phyloP scores from a whole-genome alignment of 1,140 invertebrate species.

The Drosophila lacertosa region DNA sequence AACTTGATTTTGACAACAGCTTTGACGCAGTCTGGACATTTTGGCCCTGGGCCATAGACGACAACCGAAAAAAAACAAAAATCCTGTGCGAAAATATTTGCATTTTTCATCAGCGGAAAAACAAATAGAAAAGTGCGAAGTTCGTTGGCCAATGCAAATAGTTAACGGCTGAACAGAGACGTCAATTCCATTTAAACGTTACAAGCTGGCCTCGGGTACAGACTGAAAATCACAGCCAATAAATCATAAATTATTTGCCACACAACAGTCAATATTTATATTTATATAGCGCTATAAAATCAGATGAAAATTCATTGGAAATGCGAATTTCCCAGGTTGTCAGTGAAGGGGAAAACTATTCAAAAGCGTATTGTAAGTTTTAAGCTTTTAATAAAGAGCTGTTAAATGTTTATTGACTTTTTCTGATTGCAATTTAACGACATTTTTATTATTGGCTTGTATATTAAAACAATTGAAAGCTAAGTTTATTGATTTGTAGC shows the following conservation, averaged over 20 bases:
- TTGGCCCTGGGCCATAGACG: conserved; percentile 13
- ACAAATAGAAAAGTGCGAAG: background rate
- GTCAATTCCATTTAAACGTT: conserved; percentile 27
- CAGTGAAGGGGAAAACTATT: too few relatives aligned
- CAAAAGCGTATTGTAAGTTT: too few relatives aligned
- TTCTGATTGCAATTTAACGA: too few relatives aligned
- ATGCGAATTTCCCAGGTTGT: too few relatives aligned
- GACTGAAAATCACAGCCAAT: background rate
- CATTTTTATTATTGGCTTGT: background rate
- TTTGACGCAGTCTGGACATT: background rate
- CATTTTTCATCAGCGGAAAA: conserved; percentile 9
- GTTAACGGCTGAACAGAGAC: conserved; percentile 28
- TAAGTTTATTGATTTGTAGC: background rate
- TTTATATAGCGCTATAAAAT: background rate
- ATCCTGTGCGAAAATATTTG: conserved; percentile 25
- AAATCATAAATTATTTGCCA: conserved; percentile 25
- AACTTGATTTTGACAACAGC: conserved; percentile 38
- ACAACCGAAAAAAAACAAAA: too few relatives aligned
- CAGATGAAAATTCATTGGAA: too few relatives aligned
- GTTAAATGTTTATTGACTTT: background rate
- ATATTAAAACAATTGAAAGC: too few relatives aligned
- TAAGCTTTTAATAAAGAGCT: background rate
- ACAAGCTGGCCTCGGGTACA: background rate
- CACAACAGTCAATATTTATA: conserved; percentile 22
- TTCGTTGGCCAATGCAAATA: conserved; percentile 24